Evolutionary conservation across 2,888 invertebrate genomes (phyloP).

Genomic region (Aphidius colemani): DNA sequence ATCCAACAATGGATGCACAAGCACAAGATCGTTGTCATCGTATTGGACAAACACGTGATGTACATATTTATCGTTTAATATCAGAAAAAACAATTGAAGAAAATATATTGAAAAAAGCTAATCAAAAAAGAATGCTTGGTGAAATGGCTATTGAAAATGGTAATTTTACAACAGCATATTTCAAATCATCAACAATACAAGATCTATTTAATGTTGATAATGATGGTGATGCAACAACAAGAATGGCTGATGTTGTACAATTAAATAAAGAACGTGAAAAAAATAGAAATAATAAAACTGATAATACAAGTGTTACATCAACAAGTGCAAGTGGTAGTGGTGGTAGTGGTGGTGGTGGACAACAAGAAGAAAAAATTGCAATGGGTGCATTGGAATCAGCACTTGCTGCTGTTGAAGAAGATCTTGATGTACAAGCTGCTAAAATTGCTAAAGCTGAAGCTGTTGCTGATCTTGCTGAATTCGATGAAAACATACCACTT

Average conservation of each 20-base stretch:
- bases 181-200: slow-evolving; percentile 89
- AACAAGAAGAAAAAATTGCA: slow-evolving; percentile 65
- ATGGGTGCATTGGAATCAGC: slow-evolving; percentile 77
- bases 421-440: slow-evolving; percentile 91
- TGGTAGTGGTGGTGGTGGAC: slow-evolving; percentile 35
- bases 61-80: slow-evolving; percentile 95
- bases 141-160: slow-evolving; percentile 98
- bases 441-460: slow-evolving; percentile 88
- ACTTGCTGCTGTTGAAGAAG: slow-evolving; percentile 91
- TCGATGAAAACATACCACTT: slow-evolving; percentile 92
- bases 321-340: slow-evolving; percentile 1
- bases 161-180: slow-evolving; percentile 96
- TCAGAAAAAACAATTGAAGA: slow-evolving; percentile 98
- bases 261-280: slow-evolving; percentile 60
- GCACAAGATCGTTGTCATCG: slow-evolving; percentile 96
- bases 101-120: slow-evolving; percentile 98
- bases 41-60: slow-evolving; percentile 98
- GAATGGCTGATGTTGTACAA: slow-evolving; percentile 67
- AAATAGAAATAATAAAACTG: slow-evolving; percentile 26
- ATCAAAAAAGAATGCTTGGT: slow-evolving; percentile 93
- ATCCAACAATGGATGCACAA: slow-evolving; percentile 99
- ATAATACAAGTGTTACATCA: too few species aligned
- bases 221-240: slow-evolving; percentile 65
- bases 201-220: slow-evolving; percentile 85
- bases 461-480: slow-evolving; percentile 88